These are phyloP conservation scores for Pandion haliaetus DNA, from an alignment of 2,113 vertebrate species.

Conservation along the genomic window DNA sequence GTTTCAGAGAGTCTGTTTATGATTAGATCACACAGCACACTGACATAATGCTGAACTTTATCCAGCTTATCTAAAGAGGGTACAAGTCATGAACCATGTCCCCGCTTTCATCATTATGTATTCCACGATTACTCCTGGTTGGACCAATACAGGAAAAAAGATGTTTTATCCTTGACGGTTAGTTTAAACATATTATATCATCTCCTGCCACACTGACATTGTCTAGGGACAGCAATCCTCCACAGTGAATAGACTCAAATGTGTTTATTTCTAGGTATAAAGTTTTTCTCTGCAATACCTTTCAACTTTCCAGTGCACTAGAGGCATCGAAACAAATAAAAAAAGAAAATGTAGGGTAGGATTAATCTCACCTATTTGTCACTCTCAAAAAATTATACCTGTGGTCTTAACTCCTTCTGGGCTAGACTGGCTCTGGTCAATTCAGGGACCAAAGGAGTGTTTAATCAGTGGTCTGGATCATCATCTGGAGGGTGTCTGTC, in stretches of 20 bases:
- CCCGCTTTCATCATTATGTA: background rate
- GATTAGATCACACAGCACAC: slow-evolving; percentile 24
- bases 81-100: background rate
- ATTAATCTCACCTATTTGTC: background rate
- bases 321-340: background rate
- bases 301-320: background rate
- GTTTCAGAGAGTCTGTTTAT: slow-evolving; percentile 22
- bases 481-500: background rate
- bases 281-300: background rate
- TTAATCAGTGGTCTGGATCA: background rate
- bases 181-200: background rate
- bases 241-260: background rate
- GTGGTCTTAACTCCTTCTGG: background rate
- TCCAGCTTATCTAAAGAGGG: background rate
- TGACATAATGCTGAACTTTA: slow-evolving; percentile 32
- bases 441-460: background rate
- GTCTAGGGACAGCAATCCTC: background rate
- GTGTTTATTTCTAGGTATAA: background rate
- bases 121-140: background rate
- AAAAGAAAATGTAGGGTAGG: background rate
- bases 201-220: background rate
- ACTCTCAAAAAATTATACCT: background rate
- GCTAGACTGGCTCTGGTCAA: background rate
- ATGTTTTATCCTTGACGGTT: background rate
- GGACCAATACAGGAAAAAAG: background rate